These are phyloP conservation scores for Cichlasoma orientale DNA, from an alignment of 2,797 vertebrate genomes.

Conservation along the genomic window DNA sequence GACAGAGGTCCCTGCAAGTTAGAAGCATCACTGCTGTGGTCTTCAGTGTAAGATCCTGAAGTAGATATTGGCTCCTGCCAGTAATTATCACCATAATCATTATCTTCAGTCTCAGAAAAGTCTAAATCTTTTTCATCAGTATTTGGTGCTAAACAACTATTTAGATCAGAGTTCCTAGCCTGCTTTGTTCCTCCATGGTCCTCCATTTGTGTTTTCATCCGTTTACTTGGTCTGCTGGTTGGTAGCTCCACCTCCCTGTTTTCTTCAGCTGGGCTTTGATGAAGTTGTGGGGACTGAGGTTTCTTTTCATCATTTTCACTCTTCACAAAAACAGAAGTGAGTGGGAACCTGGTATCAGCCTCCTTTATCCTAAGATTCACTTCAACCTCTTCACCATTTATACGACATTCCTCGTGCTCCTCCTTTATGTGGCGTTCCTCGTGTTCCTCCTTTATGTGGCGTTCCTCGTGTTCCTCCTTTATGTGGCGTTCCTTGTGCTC, in stretches of 20 bases:
- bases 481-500: not conserved
- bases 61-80: slow-evolving; percentile 8
- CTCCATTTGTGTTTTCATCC: not conserved
- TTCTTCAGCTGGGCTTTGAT: not conserved
- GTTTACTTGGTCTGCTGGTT: not conserved
- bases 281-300: not conserved
- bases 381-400: slow-evolving; percentile 2
- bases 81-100: not conserved
- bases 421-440: not conserved
- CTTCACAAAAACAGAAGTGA: not conserved
- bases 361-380: not conserved
- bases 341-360: not conserved
- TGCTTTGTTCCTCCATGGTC: not conserved
- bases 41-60: not conserved
- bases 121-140: slow-evolving; percentile 1
- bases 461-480: not conserved
- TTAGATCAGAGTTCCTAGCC: not conserved
- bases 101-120: not conserved
- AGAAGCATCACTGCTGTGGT: too few species aligned
- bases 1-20: too few species aligned
- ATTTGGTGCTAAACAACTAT: not conserved
- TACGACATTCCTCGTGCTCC: not conserved
- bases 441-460: not conserved
- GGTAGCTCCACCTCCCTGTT: not conserved
- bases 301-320: not conserved